Percentiles rank a stretch among this genome's conserved stretches.
phyloP scores from a whole-genome alignment of 1,140 invertebrate species.

The Neocloeon triangulifer region DNA sequence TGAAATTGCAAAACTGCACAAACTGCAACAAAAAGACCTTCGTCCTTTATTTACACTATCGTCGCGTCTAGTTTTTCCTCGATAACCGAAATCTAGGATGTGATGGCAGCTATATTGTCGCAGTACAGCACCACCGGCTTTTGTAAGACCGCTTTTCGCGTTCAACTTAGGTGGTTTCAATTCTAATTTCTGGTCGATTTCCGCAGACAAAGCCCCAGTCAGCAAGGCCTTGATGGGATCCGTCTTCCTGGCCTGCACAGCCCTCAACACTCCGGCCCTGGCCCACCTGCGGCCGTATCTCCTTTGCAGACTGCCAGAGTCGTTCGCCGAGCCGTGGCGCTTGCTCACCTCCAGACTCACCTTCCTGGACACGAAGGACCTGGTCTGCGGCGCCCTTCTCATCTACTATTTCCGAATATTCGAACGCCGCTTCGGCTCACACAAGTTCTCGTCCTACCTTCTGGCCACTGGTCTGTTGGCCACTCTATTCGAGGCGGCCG shows the following conservation, averaged over 20 bases:
- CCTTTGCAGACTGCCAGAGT: conserved; percentile 17
- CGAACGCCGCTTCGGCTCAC: conserved; percentile 27
- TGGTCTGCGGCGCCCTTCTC: conserved; percentile 25
- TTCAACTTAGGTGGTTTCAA: neutral
- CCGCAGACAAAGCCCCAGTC: conserved; percentile 23
- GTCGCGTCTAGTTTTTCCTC: too few species aligned
- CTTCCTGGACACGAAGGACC: conserved; percentile 27
- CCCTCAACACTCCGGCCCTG: conserved; percentile 21
- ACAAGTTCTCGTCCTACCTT: conserved; percentile 25
- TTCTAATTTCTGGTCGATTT: conserved; percentile 4
- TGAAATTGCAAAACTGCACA: too few species aligned
- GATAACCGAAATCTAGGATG: too few species aligned
- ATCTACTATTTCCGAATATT: conserved; percentile 32
- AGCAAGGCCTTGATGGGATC: conserved; percentile 21
- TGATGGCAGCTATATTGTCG: conserved; percentile 18
- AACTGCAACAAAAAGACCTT: too few species aligned
- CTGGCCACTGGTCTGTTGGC: conserved; percentile 20
- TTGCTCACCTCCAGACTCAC: conserved; percentile 21
- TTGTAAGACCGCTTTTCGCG: conserved; percentile 14
- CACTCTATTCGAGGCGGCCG: conserved; percentile 17
- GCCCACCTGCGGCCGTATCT: conserved; percentile 19
- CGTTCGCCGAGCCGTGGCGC: conserved; percentile 22
- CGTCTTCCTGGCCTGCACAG: conserved; percentile 22
- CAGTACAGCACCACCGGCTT: conserved; percentile 19
- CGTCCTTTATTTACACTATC: too few species aligned